Percentiles rank a stretch among this genome's conserved stretches.
Conservation (phyloP, 1,140 invertebrate species). For the Microplitis mediator region DNA sequence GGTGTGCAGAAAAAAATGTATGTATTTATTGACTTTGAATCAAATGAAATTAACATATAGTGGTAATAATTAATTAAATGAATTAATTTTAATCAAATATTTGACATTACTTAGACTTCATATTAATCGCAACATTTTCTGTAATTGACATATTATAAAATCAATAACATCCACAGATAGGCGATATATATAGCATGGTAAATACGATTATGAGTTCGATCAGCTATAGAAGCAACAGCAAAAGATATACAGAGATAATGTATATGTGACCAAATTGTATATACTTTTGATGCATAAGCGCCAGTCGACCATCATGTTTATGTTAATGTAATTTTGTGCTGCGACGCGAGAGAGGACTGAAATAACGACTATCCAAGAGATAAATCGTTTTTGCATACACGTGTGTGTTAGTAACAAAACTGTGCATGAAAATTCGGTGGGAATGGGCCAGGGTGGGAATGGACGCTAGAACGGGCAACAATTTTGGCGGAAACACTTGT, state of each 20-base stretch:
- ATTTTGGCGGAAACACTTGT: constrained; percentile 33
- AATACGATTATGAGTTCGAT: too few relatives aligned
- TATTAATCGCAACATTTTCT: too few relatives aligned
- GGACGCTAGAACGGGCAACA: constrained; percentile 22
- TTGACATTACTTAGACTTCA: too few relatives aligned
- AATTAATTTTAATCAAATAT: too few relatives aligned
- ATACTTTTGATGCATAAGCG: constrained; percentile 44
- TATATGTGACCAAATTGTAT: constrained; percentile 13
- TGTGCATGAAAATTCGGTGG: not conserved
- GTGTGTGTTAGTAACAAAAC: constrained; percentile 35
- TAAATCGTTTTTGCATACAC: constrained; percentile 50
- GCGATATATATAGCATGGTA: too few relatives aligned
- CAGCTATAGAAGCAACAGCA: not conserved
- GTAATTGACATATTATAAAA: too few relatives aligned
- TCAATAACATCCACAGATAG: too few relatives aligned
- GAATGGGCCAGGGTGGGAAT: not conserved
- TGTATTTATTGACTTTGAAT: too few relatives aligned
- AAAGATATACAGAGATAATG: constrained; percentile 11
- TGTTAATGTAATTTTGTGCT: constrained; percentile 55
- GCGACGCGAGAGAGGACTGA: constrained; percentile 35
- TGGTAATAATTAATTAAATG: too few relatives aligned
- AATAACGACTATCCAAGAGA: constrained; percentile 52
- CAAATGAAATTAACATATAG: too few relatives aligned
- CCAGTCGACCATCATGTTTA: constrained; percentile 43
- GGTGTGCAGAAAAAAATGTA: too few relatives aligned